Evolutionary conservation across 1,140 invertebrate species (phyloP), one percentile per base, ranked within the genome.

Genomic region (Ceratoteleas bidentatus): DNA sequence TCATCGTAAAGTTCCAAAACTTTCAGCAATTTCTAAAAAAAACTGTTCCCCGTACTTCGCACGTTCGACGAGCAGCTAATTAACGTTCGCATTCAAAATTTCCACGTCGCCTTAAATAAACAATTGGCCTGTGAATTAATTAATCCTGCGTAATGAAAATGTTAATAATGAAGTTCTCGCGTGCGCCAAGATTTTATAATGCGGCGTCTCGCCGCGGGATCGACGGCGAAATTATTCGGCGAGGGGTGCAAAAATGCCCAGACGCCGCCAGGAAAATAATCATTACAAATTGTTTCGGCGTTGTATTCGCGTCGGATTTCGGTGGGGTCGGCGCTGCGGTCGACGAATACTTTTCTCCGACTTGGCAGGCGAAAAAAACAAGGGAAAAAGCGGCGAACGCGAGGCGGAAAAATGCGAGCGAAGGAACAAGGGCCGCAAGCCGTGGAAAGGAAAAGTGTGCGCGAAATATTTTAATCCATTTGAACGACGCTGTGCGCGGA

Each of bases 391-490:
- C n/a, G 38, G 8, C n/a, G 62, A 3, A 43, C 11, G 7, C n/a
- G 24, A 1, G 24, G 24, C 24, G 24, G 24, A 24, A 24, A 24
- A 24, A 24, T 24, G 24, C 24, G 9, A 14, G 15, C 50, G 43
- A 54, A 65, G 15, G 6, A 14, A 65, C 53, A 33, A 43, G 36
- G 16, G 43, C 53, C 38, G 16, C 45, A 56, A 68, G 13, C 2
- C 9, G 40, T 36, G 53, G 13, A 68, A 73, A 64, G 60, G 34
- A 69, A 69, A 77, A 61, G 65, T 69, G 65, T 65, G 65, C 38
- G 58, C 38, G 61, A 72, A 79, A 79, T 79, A 79, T 72, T 79
- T 79, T 66, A 79, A 79, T 79, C 62, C 76, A 61, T 73, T 72
- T 61, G 76, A 79, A 61, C 61, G 53, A 38, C 36, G 49, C 62